A percentile compares a stretch with the other conserved stretches of the same genome.
phyloP scores from a whole-genome alignment of 2,888 invertebrate genomes.

The Dryomyza anilis region DNA sequence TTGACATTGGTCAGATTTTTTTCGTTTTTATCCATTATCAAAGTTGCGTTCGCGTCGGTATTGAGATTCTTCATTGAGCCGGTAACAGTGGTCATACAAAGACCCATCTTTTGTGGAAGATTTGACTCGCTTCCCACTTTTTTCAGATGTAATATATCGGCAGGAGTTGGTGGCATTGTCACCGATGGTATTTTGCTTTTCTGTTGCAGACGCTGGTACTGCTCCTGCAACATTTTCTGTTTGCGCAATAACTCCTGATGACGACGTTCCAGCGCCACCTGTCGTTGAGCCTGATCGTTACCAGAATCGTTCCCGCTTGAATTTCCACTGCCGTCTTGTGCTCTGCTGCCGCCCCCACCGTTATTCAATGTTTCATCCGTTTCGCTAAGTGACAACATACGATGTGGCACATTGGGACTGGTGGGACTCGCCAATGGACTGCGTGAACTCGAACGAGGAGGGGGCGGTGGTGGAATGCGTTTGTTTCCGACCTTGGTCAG shows the following conservation, averaged over 20 bases:
- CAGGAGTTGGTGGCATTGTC: constrained; percentile 66
- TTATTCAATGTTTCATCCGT: constrained; percentile 45
- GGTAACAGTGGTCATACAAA: constrained; percentile 64
- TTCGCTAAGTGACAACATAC: constrained; percentile 61
- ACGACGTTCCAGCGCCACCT: constrained; percentile 80
- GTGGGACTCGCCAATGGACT: constrained; percentile 87
- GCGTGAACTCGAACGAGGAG: constrained; percentile 87
- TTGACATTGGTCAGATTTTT: constrained; percentile 22
- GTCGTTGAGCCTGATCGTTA: constrained; percentile 74
- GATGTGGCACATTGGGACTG: constrained; percentile 71
- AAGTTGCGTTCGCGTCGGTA: constrained; percentile 33
- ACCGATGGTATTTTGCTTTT: constrained; percentile 79
- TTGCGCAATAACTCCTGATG: constrained; percentile 88
- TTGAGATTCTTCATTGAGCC: constrained; percentile 50
- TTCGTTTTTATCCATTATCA: constrained; percentile 27
- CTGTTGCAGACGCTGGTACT: constrained; percentile 87
- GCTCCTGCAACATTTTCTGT: constrained; percentile 87
- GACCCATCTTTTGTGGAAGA: constrained; percentile 80
- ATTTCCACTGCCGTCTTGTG: constrained; percentile 63
- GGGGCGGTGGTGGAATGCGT: constrained; percentile 87
- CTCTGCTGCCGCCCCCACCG: constrained; percentile 40
- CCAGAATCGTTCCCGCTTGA: constrained; percentile 79
- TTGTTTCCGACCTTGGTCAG: constrained; percentile 74
- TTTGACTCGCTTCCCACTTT: constrained; percentile 90
- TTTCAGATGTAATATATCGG: constrained; percentile 65